Evolutionary conservation across 2,113 vertebrate genomes (phyloP).

Genomic region (Hyperoodon ampullatus): DNA sequence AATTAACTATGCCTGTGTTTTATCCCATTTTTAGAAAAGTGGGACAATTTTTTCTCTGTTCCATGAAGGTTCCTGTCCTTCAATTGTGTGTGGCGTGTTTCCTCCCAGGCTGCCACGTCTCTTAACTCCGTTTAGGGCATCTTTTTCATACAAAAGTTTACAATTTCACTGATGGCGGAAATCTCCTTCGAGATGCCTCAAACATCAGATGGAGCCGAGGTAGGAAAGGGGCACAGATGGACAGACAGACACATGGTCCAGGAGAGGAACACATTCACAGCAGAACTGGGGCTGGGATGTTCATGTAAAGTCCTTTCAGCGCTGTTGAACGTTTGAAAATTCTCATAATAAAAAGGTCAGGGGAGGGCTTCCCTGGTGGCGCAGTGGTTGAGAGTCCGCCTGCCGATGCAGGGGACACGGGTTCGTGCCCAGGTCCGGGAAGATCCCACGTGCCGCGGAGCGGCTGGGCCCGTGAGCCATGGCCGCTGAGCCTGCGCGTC

Average conservation of each 20-base stretch:
- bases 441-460: no score
- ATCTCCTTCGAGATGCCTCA: not conserved
- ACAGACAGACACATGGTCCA: not conserved
- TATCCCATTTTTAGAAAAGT: not conserved
- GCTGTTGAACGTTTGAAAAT: not conserved
- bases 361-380: no score
- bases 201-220: not conserved
- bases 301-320: not conserved
- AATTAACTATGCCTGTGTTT: not conserved
- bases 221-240: not conserved
- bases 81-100: rapidly evolving
- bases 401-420: no score
- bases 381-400: no score
- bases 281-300: not conserved
- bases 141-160: not conserved
- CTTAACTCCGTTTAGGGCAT: not conserved
- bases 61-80: not conserved
- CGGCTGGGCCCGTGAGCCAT: no score
- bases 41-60: not conserved
- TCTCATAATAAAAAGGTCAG: not conserved
- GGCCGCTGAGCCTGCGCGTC: no score
- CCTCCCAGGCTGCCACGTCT: not conserved
- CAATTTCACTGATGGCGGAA: not conserved
- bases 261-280: not conserved
- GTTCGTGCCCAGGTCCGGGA: no score